Evolutionary conservation across 2,797 vertebrate genomes (phyloP).

Genomic region (Remorina albescens): DNA sequence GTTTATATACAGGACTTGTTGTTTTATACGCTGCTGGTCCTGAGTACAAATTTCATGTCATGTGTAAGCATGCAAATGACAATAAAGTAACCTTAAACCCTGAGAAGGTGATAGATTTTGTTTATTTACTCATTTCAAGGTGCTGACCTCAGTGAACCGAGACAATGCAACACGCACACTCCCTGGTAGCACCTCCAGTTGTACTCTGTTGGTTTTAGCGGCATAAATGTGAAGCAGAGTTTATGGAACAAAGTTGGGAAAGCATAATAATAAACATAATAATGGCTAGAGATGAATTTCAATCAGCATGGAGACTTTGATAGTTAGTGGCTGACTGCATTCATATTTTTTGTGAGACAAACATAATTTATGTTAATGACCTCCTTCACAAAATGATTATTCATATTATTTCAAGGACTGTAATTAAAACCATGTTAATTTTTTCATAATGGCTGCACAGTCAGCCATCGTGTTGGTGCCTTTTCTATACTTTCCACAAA

Average conservation of each 20-base stretch:
- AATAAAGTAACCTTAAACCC: too few relatives aligned
- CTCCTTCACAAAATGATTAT: neutral
- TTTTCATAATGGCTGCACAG: neutral
- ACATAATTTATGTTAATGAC: neutral
- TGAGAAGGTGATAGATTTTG: too few relatives aligned
- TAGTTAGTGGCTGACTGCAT: neutral
- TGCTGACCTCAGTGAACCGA: too few relatives aligned
- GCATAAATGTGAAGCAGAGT: neutral
- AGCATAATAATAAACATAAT: neutral
- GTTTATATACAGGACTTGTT: too few relatives aligned
- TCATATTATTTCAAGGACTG: slow-evolving; percentile 10
- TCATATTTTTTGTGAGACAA: slow-evolving; percentile 4
- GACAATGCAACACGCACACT: neutral
- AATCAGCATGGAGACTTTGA: neutral
- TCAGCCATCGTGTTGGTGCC: neutral
- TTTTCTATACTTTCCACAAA: neutral
- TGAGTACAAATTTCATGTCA: too few relatives aligned
- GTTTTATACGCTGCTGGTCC: too few relatives aligned
- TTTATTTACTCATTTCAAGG: too few relatives aligned
- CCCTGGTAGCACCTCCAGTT: neutral
- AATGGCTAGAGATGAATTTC: too few relatives aligned
- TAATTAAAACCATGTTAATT: slow-evolving; percentile 11
- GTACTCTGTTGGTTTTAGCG: neutral
- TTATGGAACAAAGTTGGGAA: neutral
- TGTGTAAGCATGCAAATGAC: too few relatives aligned